Conservation (phyloP, 2,797 vertebrate genomes). For the Poliocrania exsul region DNA sequence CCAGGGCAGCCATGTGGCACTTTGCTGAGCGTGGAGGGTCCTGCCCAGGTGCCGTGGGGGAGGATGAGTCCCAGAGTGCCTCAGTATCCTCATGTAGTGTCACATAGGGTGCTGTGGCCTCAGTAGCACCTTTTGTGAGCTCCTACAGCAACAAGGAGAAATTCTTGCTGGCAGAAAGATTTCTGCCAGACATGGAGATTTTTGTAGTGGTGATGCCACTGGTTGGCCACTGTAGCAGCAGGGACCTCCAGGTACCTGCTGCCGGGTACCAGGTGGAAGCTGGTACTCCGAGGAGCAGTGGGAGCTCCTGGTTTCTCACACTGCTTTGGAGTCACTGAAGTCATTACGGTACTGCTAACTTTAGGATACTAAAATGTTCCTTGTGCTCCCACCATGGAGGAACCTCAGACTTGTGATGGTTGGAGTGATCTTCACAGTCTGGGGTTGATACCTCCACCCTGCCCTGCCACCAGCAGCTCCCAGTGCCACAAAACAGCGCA, state of each 20-base stretch:
- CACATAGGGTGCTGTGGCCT: accelerated
- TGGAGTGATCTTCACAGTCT: background rate
- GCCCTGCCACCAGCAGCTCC: background rate
- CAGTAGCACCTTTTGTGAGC: background rate
- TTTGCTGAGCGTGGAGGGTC: background rate
- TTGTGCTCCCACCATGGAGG: background rate
- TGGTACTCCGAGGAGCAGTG: background rate
- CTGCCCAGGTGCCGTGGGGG: background rate
- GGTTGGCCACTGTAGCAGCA: background rate
- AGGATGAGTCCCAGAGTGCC: background rate
- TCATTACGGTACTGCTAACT: background rate
- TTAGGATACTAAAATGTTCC: background rate
- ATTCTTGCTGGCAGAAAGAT: background rate
- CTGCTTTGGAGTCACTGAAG: background rate
- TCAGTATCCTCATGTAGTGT: background rate
- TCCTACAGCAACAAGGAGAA: background rate
- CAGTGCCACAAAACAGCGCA: background rate
- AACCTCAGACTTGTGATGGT: accelerated
- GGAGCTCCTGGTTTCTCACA: background rate
- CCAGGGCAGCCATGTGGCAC: background rate
- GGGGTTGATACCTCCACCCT: background rate
- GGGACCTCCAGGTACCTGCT: background rate
- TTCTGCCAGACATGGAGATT: background rate
- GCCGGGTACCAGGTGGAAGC: background rate
- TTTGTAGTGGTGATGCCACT: background rate